A percentile compares a stretch with the other conserved stretches of the same genome.
Evolutionary conservation across 1,140 invertebrate genomes (phyloP).

Genomic region (Acromyrmex charruanus): DNA sequence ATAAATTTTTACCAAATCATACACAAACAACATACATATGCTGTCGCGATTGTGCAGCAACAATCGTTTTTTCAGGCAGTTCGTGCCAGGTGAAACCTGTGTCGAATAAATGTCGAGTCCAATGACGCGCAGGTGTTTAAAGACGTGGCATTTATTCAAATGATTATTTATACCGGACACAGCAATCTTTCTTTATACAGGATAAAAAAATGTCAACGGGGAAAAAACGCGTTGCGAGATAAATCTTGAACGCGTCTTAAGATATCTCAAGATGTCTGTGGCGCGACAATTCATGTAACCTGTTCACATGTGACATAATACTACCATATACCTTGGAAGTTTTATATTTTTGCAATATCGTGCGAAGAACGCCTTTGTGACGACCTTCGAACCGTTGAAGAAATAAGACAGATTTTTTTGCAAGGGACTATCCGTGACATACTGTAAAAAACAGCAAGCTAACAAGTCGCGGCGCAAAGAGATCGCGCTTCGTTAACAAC

Average conservation of each 20-base stretch:
- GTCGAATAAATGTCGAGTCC: conserved; percentile 64
- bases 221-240: conserved; percentile 47
- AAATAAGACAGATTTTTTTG: not conserved
- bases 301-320: conserved; percentile 26
- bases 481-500: conserved; percentile 60
- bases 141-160: conserved; percentile 70
- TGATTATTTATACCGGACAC: conserved; percentile 67
- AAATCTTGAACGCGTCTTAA: not conserved
- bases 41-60: not conserved
- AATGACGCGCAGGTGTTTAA: conserved; percentile 52
- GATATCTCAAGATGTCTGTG: not conserved
- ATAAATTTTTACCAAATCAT: not conserved
- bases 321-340: not conserved
- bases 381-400: no score
- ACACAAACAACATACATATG: not conserved
- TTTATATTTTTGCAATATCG: conserved; percentile 46
- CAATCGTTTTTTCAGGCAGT: conserved; percentile 30
- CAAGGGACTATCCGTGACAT: not conserved
- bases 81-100: conserved; percentile 32
- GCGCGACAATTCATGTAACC: not conserved
- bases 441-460: conserved; percentile 19
- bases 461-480: conserved; percentile 10
- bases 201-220: conserved; percentile 71
- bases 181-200: conserved; percentile 66
- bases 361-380: not conserved